phyloP scores from a whole-genome alignment of 1,140 invertebrate genomes.

The Eriosoma lanigerum region DNA sequence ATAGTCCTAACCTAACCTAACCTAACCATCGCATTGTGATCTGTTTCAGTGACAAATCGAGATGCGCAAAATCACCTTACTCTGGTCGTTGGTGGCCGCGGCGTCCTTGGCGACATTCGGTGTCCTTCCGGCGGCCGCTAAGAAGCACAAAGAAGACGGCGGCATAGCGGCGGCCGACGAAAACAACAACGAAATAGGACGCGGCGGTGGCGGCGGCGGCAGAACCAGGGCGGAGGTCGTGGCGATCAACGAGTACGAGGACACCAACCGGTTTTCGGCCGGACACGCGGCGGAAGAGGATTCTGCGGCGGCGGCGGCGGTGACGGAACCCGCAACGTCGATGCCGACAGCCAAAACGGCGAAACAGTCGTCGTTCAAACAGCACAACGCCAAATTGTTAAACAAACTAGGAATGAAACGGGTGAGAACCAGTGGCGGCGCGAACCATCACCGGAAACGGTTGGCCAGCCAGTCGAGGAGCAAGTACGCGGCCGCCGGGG shows the following conservation, averaged over 20 bases:
- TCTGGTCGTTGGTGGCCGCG: neutral
- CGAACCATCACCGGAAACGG: constrained; percentile 53
- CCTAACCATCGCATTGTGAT: too few species aligned
- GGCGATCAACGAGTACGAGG: neutral
- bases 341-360: constrained; percentile 31
- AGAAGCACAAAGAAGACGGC: neutral
- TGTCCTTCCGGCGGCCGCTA: neutral
- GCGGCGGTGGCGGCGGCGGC: too few species aligned
- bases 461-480: constrained; percentile 55
- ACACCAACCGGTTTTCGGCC: neutral
- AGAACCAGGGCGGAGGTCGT: neutral
- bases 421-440: constrained; percentile 50
- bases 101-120: neutral
- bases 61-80: neutral
- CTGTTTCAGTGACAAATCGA: neutral
- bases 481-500: constrained; percentile 60
- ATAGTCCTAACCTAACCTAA: too few species aligned
- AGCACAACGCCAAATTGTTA: constrained; percentile 53
- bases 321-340: constrained; percentile 1
- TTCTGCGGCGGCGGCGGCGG: neutral
- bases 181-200: neutral
- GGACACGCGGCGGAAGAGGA: neutral
- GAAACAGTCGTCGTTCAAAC: neutral
- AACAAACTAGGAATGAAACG: constrained; percentile 54
- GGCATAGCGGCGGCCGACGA: neutral